Conservation (phyloP, 2,113 vertebrate genomes). For the Tupaia tana region DNA sequence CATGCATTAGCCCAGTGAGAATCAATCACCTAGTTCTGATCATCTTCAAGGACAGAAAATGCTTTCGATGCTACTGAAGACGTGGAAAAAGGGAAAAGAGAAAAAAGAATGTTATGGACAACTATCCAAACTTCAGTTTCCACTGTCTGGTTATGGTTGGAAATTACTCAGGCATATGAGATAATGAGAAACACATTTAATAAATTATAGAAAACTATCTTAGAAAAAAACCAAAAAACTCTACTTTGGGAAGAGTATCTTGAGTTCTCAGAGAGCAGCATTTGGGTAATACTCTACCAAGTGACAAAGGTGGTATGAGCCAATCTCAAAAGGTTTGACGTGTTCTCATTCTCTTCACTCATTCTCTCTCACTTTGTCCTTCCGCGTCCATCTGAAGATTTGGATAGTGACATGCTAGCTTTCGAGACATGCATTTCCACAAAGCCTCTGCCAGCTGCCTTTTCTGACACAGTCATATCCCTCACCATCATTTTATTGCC, state of each 20-base stretch:
- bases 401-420: background rate
- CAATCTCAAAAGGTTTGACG: background rate
- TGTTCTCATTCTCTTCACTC: background rate
- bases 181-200: background rate
- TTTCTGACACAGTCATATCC: background rate
- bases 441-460: conserved; percentile 51
- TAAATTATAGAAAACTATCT: background rate
- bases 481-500: conserved; percentile 15
- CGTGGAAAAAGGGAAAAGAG: background rate
- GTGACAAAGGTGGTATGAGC: background rate
- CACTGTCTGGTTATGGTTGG: background rate
- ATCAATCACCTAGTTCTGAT: background rate
- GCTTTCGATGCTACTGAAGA: background rate
- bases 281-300: background rate
- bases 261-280: background rate
- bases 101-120: background rate
- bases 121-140: conserved; percentile 20
- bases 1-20: background rate
- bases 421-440: background rate
- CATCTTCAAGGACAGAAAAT: background rate
- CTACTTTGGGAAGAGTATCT: background rate
- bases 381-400: background rate
- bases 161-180: background rate
- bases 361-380: background rate
- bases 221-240: background rate